Evolutionary conservation across 1,140 invertebrate genomes (phyloP), one percentile per base, ranked within the genome.

Genomic region (Stegodyphus mimosarum): DNA sequence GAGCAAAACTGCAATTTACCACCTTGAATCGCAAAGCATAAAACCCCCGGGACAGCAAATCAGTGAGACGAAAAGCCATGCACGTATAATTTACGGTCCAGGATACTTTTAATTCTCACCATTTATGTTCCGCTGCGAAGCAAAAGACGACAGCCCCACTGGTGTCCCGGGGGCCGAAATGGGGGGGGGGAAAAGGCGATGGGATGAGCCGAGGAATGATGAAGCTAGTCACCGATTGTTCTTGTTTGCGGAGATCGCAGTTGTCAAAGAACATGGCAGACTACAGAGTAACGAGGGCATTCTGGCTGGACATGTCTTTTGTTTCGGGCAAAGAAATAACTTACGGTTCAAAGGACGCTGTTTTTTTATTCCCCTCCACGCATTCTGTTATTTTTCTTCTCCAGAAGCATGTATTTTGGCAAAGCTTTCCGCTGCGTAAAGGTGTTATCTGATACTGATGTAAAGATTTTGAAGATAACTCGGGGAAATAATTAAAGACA

Each of bases 251-350:
- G 72, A 55, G 72, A 53, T 11, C 11, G 53, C 53, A 74, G 52
- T 74, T 74, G 72, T 74, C 72, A 74, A 74, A 74, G 72, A 52
- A 74, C 72, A 74, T 74, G 72, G 52, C 72, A 74, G 72, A 50
- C 52, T 60, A 74, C 52, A 74, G 18, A 74, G 55, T 74, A 74
- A 74, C 72, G 72, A 74, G 72, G 53, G 72, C 52, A 18, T 60
- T 74, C 52, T 50, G 52, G n/a, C 72, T 15, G 52, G 72, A 60
- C 52, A 11, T 74, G 52, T 55, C 7, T 74, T 74, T 74, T 55
- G 52, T 60, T 60, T 74, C 53, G 1, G 33, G 53, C 33, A 15
- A 13, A 74, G 72, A 74, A 60, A 74, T 74, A 74, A 74, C 72
- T 74, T 74, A 74, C 53, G 52, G 15, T 74, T 18, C 51, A 55